Percentiles rank a stretch among this genome's conserved stretches.
phyloP scores from a whole-genome alignment of 1,140 invertebrate species.

The Drosophila sproati region DNA sequence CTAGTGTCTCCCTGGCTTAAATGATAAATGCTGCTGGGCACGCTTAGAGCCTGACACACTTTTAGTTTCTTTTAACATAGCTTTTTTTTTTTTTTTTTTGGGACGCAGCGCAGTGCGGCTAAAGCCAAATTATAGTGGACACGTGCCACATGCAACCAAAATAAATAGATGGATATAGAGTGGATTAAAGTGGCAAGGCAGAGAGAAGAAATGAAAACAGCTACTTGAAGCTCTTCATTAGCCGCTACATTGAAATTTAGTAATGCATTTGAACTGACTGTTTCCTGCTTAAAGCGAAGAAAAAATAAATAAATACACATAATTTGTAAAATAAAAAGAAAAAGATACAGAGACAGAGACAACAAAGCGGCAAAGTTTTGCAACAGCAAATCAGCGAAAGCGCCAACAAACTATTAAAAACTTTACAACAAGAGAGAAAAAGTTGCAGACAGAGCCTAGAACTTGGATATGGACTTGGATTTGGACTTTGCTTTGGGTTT shows the following conservation, averaged over 20 bases:
- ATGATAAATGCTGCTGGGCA: conserved; percentile 45
- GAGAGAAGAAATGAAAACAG: conserved; percentile 17
- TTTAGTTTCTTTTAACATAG: conserved; percentile 49
- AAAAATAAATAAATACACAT: background rate
- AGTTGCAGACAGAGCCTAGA: conserved; percentile 53
- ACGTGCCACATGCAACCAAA: conserved; percentile 53
- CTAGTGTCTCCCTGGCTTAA: conserved; percentile 9
- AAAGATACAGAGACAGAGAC: background rate
- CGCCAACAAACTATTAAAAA: conserved; percentile 82
- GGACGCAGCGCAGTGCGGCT: conserved; percentile 53
- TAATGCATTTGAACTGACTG: conserved; percentile 37
- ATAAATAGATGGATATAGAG: background rate
- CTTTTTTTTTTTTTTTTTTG: conserved; percentile 19
- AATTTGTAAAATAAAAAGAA: background rate
- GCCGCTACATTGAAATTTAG: conserved; percentile 66
- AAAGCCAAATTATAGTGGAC: conserved; percentile 68
- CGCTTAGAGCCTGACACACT: conserved; percentile 58
- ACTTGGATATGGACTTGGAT: conserved; percentile 15
- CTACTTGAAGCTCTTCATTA: conserved; percentile 59
- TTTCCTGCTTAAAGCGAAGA: conserved; percentile 52
- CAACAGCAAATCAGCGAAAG: conserved; percentile 78
- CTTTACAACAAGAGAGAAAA: conserved; percentile 80
- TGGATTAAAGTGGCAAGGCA: background rate
- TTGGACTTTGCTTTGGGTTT: background rate
- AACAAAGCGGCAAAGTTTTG: conserved; percentile 60